Base-by-base conservation (phyloP, 2,888 invertebrate genomes). In the Drosophila imparisetae region DNA sequence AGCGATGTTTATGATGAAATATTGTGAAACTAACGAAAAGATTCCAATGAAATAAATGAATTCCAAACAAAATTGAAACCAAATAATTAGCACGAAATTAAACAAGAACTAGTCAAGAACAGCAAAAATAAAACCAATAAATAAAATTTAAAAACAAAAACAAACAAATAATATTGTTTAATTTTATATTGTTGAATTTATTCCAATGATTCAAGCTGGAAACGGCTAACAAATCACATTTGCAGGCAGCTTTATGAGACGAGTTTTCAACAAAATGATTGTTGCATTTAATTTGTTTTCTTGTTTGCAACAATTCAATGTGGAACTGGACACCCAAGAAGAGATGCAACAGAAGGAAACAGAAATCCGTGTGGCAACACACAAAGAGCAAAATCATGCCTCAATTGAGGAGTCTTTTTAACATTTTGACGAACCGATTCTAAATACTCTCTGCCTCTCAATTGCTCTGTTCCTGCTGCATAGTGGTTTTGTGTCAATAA, bases 31-130 rank as follows among this genome's bases (percentile, higher is more conserved):
- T 49, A 54, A 75, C 62, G 52, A 74, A 24, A 24, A 10, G 64
- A 68, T 64, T 48, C 29, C 55, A 60, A 70, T 54, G 58, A 66
- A 71, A 49, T 57, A 34, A 60, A n/a, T 55, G 45, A 53, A 50
- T 24, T 45, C 27, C 24, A 45, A 18, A 15, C 63, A 58, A 53
- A 50, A 6, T 30, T 27, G 18, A 54, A 54, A 54, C 24, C 42
- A 73, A 64, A 66, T 54, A 80, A 78, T 63, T 80, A 80, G 81
- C 79, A 80, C 79, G 64, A 80, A 80, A 81, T 78, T 81, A 55
- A 78, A 79, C 63, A 62, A 42, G 40, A 71, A 54, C 60, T 78
- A 78, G 66, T 50, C 52, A 66, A 77, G 59, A 70, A 77, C 60
- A 63, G 48, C 50, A 57, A 78, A 69, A 71, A 76, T 67, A 76